phyloP scores from a whole-genome alignment of 2,113 vertebrate species.

The Platanista minor region DNA sequence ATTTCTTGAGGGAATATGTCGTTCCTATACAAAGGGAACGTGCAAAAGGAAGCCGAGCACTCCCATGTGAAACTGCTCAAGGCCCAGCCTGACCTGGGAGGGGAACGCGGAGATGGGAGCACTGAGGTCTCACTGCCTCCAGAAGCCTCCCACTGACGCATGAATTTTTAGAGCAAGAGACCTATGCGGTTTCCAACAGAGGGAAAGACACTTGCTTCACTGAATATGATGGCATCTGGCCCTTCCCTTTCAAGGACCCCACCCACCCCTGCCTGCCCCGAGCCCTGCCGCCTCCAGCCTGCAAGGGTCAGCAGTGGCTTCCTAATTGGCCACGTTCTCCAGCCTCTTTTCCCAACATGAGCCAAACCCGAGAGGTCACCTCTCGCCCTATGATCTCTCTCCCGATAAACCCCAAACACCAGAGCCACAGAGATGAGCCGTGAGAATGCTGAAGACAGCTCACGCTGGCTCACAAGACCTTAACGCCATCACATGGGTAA shows the following conservation, averaged over 20 bases:
- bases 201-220: not conserved
- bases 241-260: not conserved
- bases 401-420: not conserved
- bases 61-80: constrained; percentile 32
- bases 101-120: not conserved
- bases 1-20: not conserved
- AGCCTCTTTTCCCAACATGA: not conserved
- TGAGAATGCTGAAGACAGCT: not conserved
- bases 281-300: not conserved
- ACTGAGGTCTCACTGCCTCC: not conserved
- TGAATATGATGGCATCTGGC: not conserved
- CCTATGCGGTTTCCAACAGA: not conserved
- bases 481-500: not conserved
- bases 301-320: not conserved
- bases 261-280: not conserved
- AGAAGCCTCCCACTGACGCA: not conserved
- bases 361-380: not conserved
- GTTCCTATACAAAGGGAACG: not conserved
- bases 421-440: not conserved
- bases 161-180: not conserved
- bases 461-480: rapidly evolving
- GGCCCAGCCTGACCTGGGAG: constrained; percentile 48
- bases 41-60: not conserved
- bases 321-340: not conserved
- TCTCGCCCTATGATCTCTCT: not conserved